These are phyloP conservation scores for Mus caroli DNA, from an alignment of 2,797 vertebrate genomes.

Conservation along the genomic window DNA sequence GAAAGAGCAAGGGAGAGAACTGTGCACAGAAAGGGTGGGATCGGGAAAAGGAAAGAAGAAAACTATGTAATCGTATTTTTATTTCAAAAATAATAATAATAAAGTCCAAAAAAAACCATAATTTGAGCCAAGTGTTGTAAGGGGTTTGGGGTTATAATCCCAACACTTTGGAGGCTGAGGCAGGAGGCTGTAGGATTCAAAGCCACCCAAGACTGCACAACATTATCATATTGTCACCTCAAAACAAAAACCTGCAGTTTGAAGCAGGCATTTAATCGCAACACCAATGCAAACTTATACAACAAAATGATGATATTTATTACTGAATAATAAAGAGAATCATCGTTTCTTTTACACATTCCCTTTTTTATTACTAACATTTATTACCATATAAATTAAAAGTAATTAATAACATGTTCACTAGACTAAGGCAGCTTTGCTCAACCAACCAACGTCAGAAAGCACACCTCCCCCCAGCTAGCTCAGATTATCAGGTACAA, in stretches of 20 bases:
- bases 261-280: constrained; percentile 1
- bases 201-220: neutral
- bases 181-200: neutral
- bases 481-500: neutral
- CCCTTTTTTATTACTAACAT: constrained; percentile 37
- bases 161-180: neutral
- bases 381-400: constrained; percentile 62
- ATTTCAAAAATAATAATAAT: neutral
- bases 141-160: neutral
- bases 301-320: constrained; percentile 43
- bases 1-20: neutral
- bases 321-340: neutral
- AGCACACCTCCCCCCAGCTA: neutral
- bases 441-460: neutral
- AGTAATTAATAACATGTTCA: constrained; percentile 34
- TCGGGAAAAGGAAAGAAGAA: neutral
- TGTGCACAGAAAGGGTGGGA: neutral
- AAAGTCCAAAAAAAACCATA: neutral
- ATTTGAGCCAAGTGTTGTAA: neutral
- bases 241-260: neutral
- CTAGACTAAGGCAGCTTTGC: neutral
- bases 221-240: neutral
- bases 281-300: neutral
- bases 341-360: constrained; percentile 28
- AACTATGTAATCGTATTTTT: neutral